Evolutionary conservation across 2,888 invertebrate species (phyloP).

Genomic region (Rhingia campestris): DNA sequence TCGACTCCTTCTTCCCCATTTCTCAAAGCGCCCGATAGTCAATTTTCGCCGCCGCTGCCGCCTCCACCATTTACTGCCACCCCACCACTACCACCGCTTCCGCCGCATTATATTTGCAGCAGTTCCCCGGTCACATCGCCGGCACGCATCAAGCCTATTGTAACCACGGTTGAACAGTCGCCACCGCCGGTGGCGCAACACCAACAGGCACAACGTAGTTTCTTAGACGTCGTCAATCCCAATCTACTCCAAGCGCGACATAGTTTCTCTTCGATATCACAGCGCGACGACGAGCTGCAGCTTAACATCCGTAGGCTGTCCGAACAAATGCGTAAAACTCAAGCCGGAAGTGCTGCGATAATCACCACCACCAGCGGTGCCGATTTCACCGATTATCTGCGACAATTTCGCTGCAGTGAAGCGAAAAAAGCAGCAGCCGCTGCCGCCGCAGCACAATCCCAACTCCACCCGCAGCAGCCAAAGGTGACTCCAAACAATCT

Average conservation of each 20-base stretch:
- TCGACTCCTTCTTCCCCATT: conserved; percentile 80
- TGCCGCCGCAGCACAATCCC: conserved; percentile 59
- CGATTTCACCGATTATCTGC: conserved; percentile 77
- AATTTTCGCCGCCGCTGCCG: conserved; percentile 75
- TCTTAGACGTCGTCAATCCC: conserved; percentile 78
- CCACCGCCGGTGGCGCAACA: conserved; percentile 23
- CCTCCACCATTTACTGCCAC: conserved; percentile 70
- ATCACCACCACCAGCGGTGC: conserved; percentile 75
- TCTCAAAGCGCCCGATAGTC: conserved; percentile 76
- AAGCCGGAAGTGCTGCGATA: conserved; percentile 69
- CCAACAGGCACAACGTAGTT: conserved; percentile 75
- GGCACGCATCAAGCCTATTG: conserved; percentile 75
- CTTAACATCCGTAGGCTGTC: conserved; percentile 81
- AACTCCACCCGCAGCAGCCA: conserved; percentile 65
- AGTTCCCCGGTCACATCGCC: conserved; percentile 67
- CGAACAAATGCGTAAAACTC: conserved; percentile 79
- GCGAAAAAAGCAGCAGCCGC: conserved; percentile 76
- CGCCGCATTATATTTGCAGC: conserved; percentile 70
- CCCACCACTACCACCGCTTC: conserved; percentile 56
- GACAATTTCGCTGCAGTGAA: conserved; percentile 77
- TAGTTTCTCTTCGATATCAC: conserved; percentile 80
- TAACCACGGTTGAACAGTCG: conserved; percentile 74
- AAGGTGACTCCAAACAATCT: conserved; percentile 76
- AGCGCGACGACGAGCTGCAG: conserved; percentile 80
- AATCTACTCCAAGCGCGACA: conserved; percentile 80